Conservation (phyloP, 1,140 invertebrate genomes). For the Macrosteles quadrilineatus region DNA sequence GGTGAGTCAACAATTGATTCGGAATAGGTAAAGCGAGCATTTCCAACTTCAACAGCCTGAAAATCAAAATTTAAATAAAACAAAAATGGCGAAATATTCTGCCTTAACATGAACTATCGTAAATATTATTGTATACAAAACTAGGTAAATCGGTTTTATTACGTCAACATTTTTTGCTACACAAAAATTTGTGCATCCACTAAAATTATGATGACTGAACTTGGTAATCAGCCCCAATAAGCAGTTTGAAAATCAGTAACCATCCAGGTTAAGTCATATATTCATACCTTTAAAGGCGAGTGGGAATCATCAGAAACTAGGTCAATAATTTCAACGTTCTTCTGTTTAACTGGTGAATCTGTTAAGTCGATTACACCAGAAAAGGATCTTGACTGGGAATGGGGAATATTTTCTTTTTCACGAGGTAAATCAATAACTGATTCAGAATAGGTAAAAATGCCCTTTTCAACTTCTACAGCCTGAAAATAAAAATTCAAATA, state of each 20-base stretch:
- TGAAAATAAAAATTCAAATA: constrained; percentile 6
- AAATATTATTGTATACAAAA: no score
- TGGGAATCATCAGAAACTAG: constrained; percentile 52
- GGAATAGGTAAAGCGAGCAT: not conserved
- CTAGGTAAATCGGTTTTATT: no score
- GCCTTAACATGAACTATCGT: no score
- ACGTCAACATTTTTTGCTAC: no score
- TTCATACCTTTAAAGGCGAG: constrained; percentile 18
- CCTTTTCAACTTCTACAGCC: not conserved
- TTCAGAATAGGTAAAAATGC: not conserved
- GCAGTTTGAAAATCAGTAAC: no score
- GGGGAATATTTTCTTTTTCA: constrained; percentile 36
- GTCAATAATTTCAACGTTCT: constrained; percentile 65
- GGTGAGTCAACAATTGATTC: not conserved
- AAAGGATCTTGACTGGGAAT: no score
- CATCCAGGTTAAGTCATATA: no score
- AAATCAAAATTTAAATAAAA: not conserved
- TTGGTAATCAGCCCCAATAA: no score
- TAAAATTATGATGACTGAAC: no score
- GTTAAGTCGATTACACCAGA: not conserved
- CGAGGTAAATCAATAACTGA: not conserved
- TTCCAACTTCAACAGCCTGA: not conserved
- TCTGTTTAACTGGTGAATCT: not conserved
- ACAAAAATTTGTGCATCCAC: no score
- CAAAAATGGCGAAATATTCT: not conserved